These are phyloP conservation scores for Malurus melanocephalus DNA, from an alignment of 2,113 vertebrate species.

Conservation along the genomic window DNA sequence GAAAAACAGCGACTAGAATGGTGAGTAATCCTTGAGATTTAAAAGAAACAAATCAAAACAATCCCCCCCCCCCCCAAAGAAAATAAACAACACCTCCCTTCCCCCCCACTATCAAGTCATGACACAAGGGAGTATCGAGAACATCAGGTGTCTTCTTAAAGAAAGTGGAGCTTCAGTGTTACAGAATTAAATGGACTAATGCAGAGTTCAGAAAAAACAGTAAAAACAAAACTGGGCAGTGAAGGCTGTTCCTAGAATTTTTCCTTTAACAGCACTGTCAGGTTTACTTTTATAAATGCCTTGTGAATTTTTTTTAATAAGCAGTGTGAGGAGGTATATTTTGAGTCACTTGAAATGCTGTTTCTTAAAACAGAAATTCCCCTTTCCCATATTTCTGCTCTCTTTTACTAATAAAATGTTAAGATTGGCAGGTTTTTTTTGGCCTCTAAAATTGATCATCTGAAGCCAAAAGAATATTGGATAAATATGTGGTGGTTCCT, in stretches of 20 bases:
- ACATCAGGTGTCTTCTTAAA: background rate
- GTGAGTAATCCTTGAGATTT: conserved; percentile 73
- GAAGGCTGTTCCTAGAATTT: background rate
- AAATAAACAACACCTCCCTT: background rate
- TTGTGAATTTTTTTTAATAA: background rate
- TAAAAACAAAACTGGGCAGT: background rate
- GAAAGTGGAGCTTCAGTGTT: background rate
- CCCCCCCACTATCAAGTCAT: rapidly evolving
- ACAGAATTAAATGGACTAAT: background rate
- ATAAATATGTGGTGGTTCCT: background rate
- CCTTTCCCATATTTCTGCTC: background rate
- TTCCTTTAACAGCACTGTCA: background rate
- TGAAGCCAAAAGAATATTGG: background rate
- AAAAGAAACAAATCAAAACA: background rate
- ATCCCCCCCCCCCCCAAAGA: background rate
- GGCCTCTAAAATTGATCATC: background rate
- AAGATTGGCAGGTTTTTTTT: background rate
- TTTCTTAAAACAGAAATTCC: background rate
- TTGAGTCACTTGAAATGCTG: background rate
- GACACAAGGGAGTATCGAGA: background rate
- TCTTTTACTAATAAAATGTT: background rate
- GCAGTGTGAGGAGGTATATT: background rate
- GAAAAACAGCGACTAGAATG: conserved; percentile 88
- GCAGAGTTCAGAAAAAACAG: background rate
- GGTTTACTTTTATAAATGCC: background rate